Evolutionary conservation across 2,113 vertebrate species (phyloP).

Genomic region (Microtus ochrogaster): DNA sequence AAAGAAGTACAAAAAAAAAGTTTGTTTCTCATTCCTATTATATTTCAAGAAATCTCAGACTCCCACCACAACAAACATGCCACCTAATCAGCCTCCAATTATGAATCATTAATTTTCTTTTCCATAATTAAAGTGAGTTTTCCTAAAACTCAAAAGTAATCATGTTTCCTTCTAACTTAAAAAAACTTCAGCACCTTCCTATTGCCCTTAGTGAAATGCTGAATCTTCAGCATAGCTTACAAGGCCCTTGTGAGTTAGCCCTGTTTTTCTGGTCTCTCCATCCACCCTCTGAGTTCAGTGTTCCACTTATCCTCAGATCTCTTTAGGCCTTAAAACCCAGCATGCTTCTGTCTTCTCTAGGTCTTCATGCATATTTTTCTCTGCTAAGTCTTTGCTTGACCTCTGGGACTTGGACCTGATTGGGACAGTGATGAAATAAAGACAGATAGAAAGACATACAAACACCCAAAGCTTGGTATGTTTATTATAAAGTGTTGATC

Average conservation of each 20-base stretch:
- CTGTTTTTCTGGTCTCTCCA: background rate
- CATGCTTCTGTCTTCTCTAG: background rate
- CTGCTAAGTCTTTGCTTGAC: background rate
- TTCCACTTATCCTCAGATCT: background rate
- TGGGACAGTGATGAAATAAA: background rate
- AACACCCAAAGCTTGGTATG: background rate
- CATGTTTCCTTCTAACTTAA: conserved; percentile 9
- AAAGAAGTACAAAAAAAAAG: too few relatives aligned
- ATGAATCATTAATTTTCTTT: background rate
- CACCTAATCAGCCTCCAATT: background rate
- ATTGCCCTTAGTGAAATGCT: background rate
- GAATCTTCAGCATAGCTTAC: background rate
- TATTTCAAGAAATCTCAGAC: background rate
- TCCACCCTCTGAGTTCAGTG: background rate
- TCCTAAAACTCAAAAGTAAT: background rate
- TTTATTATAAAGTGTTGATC: background rate
- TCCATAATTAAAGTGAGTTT: conserved; percentile 1
- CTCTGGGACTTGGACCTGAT: background rate
- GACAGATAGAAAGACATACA: background rate
- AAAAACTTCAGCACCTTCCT: background rate
- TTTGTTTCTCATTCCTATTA: background rate
- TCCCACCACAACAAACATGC: background rate
- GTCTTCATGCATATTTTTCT: background rate
- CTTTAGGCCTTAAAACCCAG: background rate
- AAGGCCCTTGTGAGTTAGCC: background rate